Conservation (phyloP, 2,888 invertebrate species). For the Cenopis cana region DNA sequence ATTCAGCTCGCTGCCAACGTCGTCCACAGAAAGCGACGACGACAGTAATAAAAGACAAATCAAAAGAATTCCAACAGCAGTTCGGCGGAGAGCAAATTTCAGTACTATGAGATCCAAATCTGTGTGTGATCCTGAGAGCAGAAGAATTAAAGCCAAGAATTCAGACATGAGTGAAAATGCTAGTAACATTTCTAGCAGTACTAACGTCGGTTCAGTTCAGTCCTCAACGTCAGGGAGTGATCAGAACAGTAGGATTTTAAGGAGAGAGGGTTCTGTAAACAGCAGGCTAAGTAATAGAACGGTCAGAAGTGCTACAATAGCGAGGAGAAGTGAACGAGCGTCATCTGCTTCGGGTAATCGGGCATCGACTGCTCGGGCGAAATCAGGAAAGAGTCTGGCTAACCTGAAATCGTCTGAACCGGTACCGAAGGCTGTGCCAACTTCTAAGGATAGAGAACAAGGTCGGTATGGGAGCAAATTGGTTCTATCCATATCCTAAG, state of each 20-base stretch:
- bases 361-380: slow-evolving; percentile 87
- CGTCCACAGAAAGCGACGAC: slow-evolving; percentile 80
- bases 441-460: slow-evolving; percentile 89
- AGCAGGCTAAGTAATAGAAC: slow-evolving; percentile 71
- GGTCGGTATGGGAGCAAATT: slow-evolving; percentile 66
- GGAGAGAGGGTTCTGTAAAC: slow-evolving; percentile 73
- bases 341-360: slow-evolving; percentile 76
- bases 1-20: slow-evolving; percentile 85
- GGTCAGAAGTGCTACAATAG: slow-evolving; percentile 80
- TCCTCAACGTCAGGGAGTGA: slow-evolving; percentile 81
- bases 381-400: slow-evolving; percentile 80
- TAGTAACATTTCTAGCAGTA: slow-evolving; percentile 77
- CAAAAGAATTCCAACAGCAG: slow-evolving; percentile 74
- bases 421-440: slow-evolving; percentile 77
- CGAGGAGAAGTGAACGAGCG: slow-evolving; percentile 75
- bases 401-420: slow-evolving; percentile 80
- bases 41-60: slow-evolving; percentile 70
- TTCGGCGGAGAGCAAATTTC: slow-evolving; percentile 74
- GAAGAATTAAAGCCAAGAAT: slow-evolving; percentile 65
- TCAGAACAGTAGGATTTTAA: slow-evolving; percentile 69
- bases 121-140: slow-evolving; percentile 79
- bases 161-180: slow-evolving; percentile 75
- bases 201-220: slow-evolving; percentile 73
- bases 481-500: slow-evolving; percentile 20
- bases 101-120: slow-evolving; percentile 77